Conservation (phyloP, 2,888 invertebrate species). For the Ferrisia virgata region DNA sequence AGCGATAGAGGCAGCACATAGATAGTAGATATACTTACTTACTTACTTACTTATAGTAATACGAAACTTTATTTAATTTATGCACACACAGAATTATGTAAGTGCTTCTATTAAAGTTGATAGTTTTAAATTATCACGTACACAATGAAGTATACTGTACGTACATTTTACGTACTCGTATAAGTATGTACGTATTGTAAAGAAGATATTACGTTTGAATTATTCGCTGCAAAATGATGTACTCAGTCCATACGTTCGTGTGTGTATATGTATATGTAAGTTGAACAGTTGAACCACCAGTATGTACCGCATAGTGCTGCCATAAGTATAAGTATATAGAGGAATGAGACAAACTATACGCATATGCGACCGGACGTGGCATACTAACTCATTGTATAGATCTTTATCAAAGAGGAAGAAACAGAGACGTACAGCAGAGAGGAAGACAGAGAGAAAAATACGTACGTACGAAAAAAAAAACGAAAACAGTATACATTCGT, state of each 20-base stretch:
- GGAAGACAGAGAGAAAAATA: too few species aligned
- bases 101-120: slow-evolving; percentile 30
- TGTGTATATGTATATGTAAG: too few species aligned
- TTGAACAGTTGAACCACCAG: too few species aligned
- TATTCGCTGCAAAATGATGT: slow-evolving; percentile 6
- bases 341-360: not conserved
- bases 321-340: too few species aligned
- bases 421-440: too few species aligned
- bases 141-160: not conserved
- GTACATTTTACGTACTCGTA: not conserved
- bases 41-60: not conserved
- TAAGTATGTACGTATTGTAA: not conserved
- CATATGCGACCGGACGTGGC: not conserved
- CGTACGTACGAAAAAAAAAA: too few species aligned
- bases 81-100: slow-evolving; percentile 27
- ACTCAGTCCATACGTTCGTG: not conserved
- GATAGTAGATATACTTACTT: not conserved
- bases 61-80: slow-evolving; percentile 32
- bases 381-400: not conserved
- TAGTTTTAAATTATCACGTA: slow-evolving; percentile 29
- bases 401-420: slow-evolving; percentile 1
- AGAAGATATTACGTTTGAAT: slow-evolving; percentile 22
- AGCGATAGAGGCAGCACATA: not conserved
- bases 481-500: too few species aligned
- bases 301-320: too few species aligned